Evolutionary conservation across 2,888 invertebrate species (phyloP).

Genomic region (Argyresthia albistria): DNA sequence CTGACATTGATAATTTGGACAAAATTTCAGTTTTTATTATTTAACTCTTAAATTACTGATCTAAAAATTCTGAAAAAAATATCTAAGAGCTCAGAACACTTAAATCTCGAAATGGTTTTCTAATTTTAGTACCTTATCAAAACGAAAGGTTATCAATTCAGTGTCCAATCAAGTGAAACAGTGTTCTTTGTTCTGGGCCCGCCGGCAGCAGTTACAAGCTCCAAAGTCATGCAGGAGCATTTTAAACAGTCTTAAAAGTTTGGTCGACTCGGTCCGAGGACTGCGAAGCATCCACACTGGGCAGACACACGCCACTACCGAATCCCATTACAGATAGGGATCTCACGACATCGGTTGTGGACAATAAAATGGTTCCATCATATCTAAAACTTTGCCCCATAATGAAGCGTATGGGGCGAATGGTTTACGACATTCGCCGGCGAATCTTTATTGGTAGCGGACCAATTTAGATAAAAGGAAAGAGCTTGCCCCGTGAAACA

Average conservation of each 20-base stretch:
- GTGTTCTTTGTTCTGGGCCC: not conserved
- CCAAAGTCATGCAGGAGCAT: not conserved
- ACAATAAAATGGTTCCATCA: conserved; percentile 71
- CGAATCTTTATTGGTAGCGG: conserved; percentile 70
- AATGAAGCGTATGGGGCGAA: conserved; percentile 72
- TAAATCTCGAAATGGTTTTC: too few relatives aligned
- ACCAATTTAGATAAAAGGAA: conserved; percentile 74
- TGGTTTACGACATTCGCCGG: conserved; percentile 69
- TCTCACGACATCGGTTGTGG: conserved; percentile 64
- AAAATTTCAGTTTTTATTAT: too few relatives aligned
- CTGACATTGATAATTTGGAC: too few relatives aligned
- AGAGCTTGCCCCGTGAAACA: conserved; percentile 68
- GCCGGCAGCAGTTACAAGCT: not conserved
- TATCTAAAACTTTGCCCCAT: conserved; percentile 71
- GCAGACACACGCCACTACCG: conserved; percentile 21
- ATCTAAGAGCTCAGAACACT: too few relatives aligned
- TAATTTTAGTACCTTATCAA: too few relatives aligned
- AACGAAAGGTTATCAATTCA: too few relatives aligned
- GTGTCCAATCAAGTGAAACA: not conserved
- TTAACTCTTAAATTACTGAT: too few relatives aligned
- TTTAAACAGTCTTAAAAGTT: not conserved
- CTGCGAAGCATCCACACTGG: not conserved
- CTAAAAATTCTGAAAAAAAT: too few relatives aligned
- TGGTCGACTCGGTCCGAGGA: not conserved
- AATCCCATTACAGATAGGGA: conserved; percentile 67